Evolutionary conservation across 2,888 invertebrate genomes (phyloP), one percentile per base, ranked within the genome.

Genomic region (Melinopterus prodromus): DNA sequence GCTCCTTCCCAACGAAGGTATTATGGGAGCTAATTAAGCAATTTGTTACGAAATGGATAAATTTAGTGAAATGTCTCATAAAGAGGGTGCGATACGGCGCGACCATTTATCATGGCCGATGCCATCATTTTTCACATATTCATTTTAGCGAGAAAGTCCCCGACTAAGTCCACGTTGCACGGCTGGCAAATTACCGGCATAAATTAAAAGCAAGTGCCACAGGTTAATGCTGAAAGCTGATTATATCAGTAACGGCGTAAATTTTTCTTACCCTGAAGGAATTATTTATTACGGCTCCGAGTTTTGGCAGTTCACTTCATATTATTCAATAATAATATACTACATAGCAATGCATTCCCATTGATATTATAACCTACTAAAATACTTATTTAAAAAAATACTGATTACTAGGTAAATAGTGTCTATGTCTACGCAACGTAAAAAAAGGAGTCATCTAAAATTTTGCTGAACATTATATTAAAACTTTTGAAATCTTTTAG

Each of bases 141-240:
- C 37, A 53, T 53, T 53, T 53, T 53, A 53, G 53, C 53, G 53
- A 53, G 53, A 53, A 53, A 12, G 53, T 53, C 53, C 12, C 53
- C 53, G 53, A 53, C 53, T 53, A 53, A 53, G 53, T 53, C 53
- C 53, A 53, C 53, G 53, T 53, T 53, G 53, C 12, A 53, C 53
- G 53, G 53, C 7, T 37, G 74, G 35, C 74, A 74, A 74, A 74
- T 74, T 74, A 74, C 74, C 74, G 37, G 37, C 74, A 37, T 74
- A 74, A 74, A 74, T 74, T 74, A 74, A 74, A 74, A 74, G 74
- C 35, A 37, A 74, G 37, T 37, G 74, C 74, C 36, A 74, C 74
- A 74, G 74, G 74, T 74, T 74, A 74, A 74, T 74, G 74, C 74
- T 74, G 74, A 74, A 74, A 74, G 74, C 74, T 36, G 74, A 74